phyloP scores from a whole-genome alignment of 2,113 vertebrate species.

The Pelmatolapia mariae region DNA sequence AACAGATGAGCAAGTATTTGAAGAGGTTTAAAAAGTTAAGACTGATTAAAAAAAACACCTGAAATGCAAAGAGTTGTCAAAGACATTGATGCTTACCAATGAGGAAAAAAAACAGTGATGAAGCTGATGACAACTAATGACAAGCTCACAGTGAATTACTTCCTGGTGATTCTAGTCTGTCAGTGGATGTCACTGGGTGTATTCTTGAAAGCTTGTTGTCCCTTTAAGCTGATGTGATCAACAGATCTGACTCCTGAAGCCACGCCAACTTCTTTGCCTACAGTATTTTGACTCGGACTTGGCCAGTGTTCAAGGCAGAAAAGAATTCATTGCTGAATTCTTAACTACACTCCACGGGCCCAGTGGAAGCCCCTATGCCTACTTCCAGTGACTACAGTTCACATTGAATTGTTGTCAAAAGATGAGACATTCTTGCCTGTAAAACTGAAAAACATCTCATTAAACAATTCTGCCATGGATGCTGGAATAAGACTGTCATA shows the following conservation, averaged over 20 bases:
- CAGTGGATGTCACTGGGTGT: neutral
- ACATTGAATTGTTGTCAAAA: neutral
- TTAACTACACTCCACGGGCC: neutral
- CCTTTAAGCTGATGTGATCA: neutral
- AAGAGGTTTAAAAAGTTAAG: neutral
- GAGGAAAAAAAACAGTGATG: neutral
- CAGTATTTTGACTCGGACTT: neutral
- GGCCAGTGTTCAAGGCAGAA: neutral
- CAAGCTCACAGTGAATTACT: neutral
- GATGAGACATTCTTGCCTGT: neutral
- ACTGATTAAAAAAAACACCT: accelerated
- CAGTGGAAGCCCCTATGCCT: neutral
- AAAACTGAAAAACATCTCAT: neutral
- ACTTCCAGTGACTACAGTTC: neutral
- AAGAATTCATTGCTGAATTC: accelerated
- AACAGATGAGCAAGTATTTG: neutral
- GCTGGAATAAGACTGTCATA: neutral
- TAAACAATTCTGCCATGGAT: neutral
- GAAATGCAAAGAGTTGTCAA: neutral
- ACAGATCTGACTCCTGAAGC: neutral
- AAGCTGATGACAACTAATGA: neutral
- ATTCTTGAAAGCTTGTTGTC: neutral
- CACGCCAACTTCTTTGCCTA: neutral
- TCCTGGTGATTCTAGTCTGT: neutral
- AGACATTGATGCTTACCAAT: neutral